phyloP scores from a whole-genome alignment of 2,888 invertebrate genomes.

The Tridacna crocea region DNA sequence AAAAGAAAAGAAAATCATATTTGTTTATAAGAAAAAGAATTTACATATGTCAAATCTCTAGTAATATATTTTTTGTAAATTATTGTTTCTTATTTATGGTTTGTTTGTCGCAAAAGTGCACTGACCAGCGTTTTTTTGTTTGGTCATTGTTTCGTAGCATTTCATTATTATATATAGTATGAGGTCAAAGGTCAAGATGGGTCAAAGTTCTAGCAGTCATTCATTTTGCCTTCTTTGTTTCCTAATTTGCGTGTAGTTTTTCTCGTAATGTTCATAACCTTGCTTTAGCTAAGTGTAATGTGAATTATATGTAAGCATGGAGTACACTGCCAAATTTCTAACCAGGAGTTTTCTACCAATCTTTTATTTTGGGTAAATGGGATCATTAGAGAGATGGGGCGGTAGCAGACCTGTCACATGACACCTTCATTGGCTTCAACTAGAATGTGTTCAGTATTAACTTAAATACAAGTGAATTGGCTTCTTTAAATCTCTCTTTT shows the following conservation, averaged over 20 bases:
- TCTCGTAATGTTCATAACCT: constrained; percentile 31
- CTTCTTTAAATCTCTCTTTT: neutral
- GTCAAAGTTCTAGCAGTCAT: constrained; percentile 48
- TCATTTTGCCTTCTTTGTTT: constrained; percentile 45
- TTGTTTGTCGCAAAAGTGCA: constrained; percentile 50
- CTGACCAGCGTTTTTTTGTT: constrained; percentile 39
- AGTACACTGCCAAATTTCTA: constrained; percentile 38
- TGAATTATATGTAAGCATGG: constrained; percentile 46
- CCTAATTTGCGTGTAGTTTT: constrained; percentile 39
- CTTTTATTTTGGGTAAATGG: neutral
- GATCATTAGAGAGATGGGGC: neutral
- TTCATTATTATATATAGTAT: constrained; percentile 37
- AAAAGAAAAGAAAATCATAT: constrained; percentile 17
- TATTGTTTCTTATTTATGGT: constrained; percentile 67
- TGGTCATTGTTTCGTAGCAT: constrained; percentile 43
- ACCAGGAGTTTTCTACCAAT: constrained; percentile 15
- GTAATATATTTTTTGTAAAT: constrained; percentile 65
- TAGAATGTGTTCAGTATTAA: constrained; percentile 23
- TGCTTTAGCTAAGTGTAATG: constrained; percentile 39
- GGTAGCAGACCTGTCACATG: neutral
- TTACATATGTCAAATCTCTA: constrained; percentile 49
- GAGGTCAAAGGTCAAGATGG: constrained; percentile 53
- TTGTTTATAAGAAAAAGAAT: constrained; percentile 31
- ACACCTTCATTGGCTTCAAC: constrained; percentile 17
- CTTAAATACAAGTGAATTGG: neutral